Conservation (phyloP, 1,140 invertebrate genomes). For the Drosophila neocordata region DNA sequence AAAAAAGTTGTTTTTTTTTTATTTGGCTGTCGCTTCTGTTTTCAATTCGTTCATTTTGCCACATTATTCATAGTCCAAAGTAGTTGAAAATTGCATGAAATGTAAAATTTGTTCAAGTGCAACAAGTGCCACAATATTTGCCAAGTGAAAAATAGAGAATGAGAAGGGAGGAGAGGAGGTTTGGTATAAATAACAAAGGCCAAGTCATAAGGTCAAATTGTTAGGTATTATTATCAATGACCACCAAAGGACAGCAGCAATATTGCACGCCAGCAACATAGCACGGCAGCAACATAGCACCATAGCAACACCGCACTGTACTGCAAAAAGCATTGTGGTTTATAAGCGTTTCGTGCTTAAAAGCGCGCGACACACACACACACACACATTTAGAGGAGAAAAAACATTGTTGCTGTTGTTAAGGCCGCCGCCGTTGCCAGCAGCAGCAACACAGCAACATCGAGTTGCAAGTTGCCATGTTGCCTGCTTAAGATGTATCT, state of each 20-base stretch:
- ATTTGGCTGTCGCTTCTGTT: slow-evolving; percentile 1
- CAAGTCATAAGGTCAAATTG: slow-evolving; percentile 61
- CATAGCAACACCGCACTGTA: slow-evolving; percentile 32
- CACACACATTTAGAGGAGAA: not conserved
- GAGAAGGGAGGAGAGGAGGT: not conserved
- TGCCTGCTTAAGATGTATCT: slow-evolving; percentile 76
- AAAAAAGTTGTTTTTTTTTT: slow-evolving; percentile 43
- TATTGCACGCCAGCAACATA: slow-evolving; percentile 26
- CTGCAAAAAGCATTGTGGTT: not conserved
- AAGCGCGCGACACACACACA: slow-evolving; percentile 58
- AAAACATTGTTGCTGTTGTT: slow-evolving; percentile 61
- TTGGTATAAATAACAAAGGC: slow-evolving; percentile 44
- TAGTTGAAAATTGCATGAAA: slow-evolving; percentile 64
- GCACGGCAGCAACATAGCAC: slow-evolving; percentile 16
- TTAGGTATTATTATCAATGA: slow-evolving; percentile 40
- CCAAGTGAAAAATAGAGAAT: not conserved
- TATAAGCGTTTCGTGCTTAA: slow-evolving; percentile 59
- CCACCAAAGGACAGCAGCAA: slow-evolving; percentile 25
- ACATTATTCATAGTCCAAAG: slow-evolving; percentile 74
- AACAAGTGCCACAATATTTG: slow-evolving; percentile 27
- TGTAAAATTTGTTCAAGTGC: slow-evolving; percentile 5
- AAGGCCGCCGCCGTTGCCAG: slow-evolving; percentile 20
- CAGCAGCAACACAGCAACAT: slow-evolving; percentile 60
- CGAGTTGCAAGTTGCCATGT: slow-evolving; percentile 41
- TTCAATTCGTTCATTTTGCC: slow-evolving; percentile 25